These are phyloP conservation scores for Acanthis flammea DNA, from an alignment of 2,797 vertebrate genomes.

Conservation along the genomic window DNA sequence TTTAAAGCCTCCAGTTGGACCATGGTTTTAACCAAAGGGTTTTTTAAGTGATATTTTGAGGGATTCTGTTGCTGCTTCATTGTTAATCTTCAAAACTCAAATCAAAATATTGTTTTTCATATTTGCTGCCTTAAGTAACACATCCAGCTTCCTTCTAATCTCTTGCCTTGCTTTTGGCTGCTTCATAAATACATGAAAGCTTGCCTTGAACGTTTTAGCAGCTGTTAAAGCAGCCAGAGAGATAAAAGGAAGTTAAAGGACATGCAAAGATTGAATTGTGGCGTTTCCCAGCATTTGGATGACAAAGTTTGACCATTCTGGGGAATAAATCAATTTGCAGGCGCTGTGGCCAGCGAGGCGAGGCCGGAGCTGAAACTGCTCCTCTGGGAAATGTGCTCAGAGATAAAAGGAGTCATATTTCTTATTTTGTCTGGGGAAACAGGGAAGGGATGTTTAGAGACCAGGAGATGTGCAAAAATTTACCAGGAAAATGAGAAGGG, in stretches of 20 bases:
- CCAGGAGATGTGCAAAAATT: background rate
- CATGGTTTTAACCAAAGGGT: background rate
- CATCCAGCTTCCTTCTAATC: background rate
- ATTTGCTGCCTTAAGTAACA: background rate
- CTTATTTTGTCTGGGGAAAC: background rate
- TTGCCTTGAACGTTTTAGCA: background rate
- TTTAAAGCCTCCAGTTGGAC: background rate
- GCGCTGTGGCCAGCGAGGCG: background rate
- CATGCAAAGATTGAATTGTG: background rate
- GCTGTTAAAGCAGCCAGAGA: background rate
- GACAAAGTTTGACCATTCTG: background rate
- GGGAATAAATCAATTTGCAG: slow-evolving; percentile 26
- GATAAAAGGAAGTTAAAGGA: background rate
- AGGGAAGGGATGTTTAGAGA: background rate
- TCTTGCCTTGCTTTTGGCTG: background rate
- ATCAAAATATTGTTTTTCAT: background rate
- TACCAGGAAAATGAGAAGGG: background rate
- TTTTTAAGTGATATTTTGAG: background rate
- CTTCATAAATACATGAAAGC: slow-evolving; percentile 9
- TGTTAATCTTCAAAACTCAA: background rate
- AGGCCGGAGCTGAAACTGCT: background rate
- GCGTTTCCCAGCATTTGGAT: background rate
- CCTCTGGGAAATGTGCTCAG: background rate
- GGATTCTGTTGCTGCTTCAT: background rate
- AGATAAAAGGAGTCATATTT: background rate